These are phyloP conservation scores for Steromphala cineraria DNA, from an alignment of 2,888 invertebrate genomes.

Conservation along the genomic window DNA sequence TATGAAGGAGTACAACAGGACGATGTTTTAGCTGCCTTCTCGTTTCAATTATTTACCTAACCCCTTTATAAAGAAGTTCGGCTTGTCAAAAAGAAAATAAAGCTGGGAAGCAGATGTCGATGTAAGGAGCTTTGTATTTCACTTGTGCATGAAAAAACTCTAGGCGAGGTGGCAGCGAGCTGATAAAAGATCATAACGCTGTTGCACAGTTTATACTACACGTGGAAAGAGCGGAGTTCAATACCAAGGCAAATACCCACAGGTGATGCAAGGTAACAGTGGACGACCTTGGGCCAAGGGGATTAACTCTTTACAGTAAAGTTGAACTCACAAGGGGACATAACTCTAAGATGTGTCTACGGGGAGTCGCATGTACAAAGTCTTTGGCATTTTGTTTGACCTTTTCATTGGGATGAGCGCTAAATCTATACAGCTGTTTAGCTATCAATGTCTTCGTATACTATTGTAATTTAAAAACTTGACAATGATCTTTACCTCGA, in stretches of 20 bases:
- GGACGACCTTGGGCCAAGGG: background rate
- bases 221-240: background rate
- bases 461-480: no score
- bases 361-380: no score
- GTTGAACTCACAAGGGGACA: no score
- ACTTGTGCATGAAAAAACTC: no score
- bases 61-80: background rate
- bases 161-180: background rate
- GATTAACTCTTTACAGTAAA: background rate
- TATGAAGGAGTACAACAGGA: no score
- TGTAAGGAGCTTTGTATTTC: background rate
- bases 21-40: background rate
- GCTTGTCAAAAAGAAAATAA: background rate
- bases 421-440: no score
- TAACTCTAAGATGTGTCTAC: no score
- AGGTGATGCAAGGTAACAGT: background rate
- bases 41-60: no score
- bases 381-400: no score
- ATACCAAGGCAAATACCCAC: background rate
- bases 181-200: background rate
- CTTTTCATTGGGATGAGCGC: no score
- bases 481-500: no score
- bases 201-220: background rate
- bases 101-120: background rate
- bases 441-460: no score